Conservation (phyloP, 1,140 invertebrate species). For the Subanguina moxae region DNA sequence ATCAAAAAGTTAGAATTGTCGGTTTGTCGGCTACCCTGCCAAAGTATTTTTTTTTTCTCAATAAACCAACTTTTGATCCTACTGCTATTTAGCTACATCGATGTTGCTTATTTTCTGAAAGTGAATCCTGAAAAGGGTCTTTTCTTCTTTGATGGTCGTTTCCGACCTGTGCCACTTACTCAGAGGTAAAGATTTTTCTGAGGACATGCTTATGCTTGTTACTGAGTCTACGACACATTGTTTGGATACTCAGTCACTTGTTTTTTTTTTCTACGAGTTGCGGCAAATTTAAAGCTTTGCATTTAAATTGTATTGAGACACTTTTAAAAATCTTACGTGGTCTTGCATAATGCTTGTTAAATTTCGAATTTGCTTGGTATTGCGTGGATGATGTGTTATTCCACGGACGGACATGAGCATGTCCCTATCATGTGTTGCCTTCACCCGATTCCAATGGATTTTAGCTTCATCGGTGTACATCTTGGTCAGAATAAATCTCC, state of each 20-base stretch:
- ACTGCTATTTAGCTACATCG: slow-evolving; percentile 69
- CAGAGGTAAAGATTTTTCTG: slow-evolving; percentile 63
- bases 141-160: slow-evolving; percentile 94
- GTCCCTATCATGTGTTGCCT: no score
- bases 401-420: not conserved
- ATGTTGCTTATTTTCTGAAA: slow-evolving; percentile 86
- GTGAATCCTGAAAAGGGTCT: slow-evolving; percentile 88
- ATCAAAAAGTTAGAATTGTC: slow-evolving; percentile 88
- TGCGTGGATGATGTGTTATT: no score
- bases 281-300: no score
- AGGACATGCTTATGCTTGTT: no score
- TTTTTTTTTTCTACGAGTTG: not conserved
- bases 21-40: slow-evolving; percentile 96
- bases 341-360: no score
- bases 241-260: no score
- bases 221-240: not conserved
- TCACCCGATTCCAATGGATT: no score
- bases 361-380: no score
- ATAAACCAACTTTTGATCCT: no score
- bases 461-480: slow-evolving; percentile 84
- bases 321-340: no score
- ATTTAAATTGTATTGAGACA: no score
- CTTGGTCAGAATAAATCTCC: slow-evolving; percentile 67
- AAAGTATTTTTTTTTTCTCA: slow-evolving; percentile 65
- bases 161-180: slow-evolving; percentile 87